Conservation (phyloP, 1,140 invertebrate species). For the Streblospio benedicti region DNA sequence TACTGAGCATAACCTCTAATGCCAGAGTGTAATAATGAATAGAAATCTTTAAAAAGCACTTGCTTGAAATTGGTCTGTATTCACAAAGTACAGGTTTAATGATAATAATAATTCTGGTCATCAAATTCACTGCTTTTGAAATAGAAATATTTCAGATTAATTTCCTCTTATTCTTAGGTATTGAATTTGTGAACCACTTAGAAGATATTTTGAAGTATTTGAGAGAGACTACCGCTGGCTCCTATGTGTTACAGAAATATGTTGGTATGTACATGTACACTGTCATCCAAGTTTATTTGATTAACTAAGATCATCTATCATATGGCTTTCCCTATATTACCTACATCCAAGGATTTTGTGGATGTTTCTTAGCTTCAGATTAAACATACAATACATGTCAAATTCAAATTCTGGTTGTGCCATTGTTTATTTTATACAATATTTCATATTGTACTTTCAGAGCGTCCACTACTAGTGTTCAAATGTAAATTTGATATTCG, state of each 20-base stretch:
- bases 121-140: too few relatives aligned
- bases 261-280: constrained; percentile 54
- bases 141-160: background rate
- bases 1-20: too few relatives aligned
- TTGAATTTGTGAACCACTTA: constrained; percentile 9
- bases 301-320: too few relatives aligned
- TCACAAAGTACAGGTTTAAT: too few relatives aligned
- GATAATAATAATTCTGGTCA: too few relatives aligned
- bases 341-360: too few relatives aligned
- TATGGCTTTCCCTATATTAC: too few relatives aligned
- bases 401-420: background rate
- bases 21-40: too few relatives aligned
- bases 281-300: too few relatives aligned
- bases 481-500: constrained; percentile 85
- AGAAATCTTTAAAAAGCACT: too few relatives aligned
- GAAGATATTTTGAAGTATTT: constrained; percentile 11
- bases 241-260: constrained; percentile 84
- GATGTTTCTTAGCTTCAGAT: too few relatives aligned
- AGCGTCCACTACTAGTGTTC: constrained; percentile 64
- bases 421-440: background rate
- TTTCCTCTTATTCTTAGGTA: constrained; percentile 44
- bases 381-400: background rate
- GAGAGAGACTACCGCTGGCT: constrained; percentile 47
- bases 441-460: constrained; percentile 23
- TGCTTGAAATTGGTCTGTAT: too few relatives aligned